phyloP scores from a whole-genome alignment of 2,797 vertebrate species.

The Fundulus diaphanus region DNA sequence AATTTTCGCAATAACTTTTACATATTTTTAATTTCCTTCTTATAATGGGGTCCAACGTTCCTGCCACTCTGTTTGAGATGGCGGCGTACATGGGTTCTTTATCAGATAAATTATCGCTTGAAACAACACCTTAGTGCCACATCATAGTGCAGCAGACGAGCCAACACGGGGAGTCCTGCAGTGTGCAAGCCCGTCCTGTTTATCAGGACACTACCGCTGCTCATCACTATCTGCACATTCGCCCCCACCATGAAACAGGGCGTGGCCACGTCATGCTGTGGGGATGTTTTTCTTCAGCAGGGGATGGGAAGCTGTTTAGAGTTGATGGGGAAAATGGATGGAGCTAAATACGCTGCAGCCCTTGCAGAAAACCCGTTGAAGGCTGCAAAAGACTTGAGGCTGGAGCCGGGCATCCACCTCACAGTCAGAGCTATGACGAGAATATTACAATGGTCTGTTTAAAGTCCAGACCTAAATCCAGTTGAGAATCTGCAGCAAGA shows the following conservation, averaged over 20 bases:
- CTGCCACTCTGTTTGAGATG: background rate
- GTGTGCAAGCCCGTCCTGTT: background rate
- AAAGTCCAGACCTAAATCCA: background rate
- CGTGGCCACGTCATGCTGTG: background rate
- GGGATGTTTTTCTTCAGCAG: background rate
- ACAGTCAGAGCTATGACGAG: background rate
- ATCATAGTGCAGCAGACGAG: background rate
- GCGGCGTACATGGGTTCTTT: background rate
- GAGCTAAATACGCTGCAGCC: background rate
- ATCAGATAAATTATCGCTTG: background rate
- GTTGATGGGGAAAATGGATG: background rate
- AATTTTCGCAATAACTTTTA: background rate
- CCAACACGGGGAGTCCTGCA: background rate
- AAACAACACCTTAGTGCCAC: background rate
- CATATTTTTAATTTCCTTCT: background rate
- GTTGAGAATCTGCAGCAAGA: too few species aligned
- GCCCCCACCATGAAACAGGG: background rate
- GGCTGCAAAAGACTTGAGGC: background rate
- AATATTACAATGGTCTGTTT: background rate
- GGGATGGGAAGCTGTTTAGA: background rate
- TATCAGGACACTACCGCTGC: background rate
- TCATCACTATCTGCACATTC: background rate
- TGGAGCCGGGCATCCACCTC: background rate
- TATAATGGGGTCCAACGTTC: background rate
- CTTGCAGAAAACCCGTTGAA: background rate